Evolutionary conservation across 2,113 vertebrate species (phyloP), one percentile per base, ranked within the genome.

Genomic region (Embiotoca jacksoni): DNA sequence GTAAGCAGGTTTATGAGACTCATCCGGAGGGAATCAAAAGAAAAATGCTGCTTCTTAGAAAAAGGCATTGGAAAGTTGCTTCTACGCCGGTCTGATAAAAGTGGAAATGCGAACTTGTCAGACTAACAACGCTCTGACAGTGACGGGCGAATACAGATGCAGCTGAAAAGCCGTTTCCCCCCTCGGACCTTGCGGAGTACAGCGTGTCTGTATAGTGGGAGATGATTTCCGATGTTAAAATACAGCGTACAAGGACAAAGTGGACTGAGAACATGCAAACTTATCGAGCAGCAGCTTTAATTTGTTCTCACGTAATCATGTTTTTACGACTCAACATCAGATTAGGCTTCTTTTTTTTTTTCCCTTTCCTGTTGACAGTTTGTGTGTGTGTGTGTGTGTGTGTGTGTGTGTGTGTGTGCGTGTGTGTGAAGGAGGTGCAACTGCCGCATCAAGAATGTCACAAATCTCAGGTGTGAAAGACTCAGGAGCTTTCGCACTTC

Each of bases 381-480:
- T 54, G 56, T 54, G 35, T 8, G 32, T 39, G 69, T 62, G 61
- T 62, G 50, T n/a, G n/a, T n/a, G n/a, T n/a, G 23, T 53, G 23
- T 52, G 30, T 16, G 39, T 16, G 41, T 9, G 46, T 49, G 55
- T 10, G 58, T 37, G 52, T 2, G 53, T 13, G 56, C 54, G 35
- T 8, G 32, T 39, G 69, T 62, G 61, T 62, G 50, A 60, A 52
- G 4, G 57, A 70, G 11, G 72, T 62, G 44, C 15, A 37, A 60
- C 49, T 35, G 72, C 75, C 62, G 55, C 33, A 84, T 55, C 75
- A 81, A 81, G 81, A 85, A 88, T 80, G 83, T 87, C 86, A 86
- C 82, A 78, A 31, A 80, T 78, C 80, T 80, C 83, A 89, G 72
- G 88, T 88, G 92, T 81, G 89, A 93, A 23, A 84, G 65, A 64